These are phyloP conservation scores for Paramormyrops kingsleyae DNA, from an alignment of 2,113 vertebrate species.

Conservation along the genomic window DNA sequence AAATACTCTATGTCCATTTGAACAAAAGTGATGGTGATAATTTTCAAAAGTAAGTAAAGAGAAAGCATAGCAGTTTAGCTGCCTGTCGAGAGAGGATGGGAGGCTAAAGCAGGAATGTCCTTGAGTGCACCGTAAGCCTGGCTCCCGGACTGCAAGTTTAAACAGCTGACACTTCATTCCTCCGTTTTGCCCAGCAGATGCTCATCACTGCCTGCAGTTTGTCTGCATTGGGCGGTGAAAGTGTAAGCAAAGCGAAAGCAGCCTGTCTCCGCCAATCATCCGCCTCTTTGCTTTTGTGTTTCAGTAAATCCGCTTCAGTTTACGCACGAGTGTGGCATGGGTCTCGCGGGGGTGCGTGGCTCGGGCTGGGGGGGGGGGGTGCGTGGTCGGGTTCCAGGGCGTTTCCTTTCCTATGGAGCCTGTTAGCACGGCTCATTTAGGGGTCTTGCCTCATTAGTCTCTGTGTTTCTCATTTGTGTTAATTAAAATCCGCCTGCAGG, in stretches of 20 bases:
- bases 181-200: background rate
- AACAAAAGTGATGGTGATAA: background rate
- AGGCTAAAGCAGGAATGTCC: background rate
- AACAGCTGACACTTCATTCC: background rate
- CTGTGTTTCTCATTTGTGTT: conserved; percentile 19
- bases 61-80: background rate
- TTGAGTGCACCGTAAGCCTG: background rate
- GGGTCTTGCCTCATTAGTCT: conserved; percentile 13
- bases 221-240: background rate
- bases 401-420: conserved; percentile 29
- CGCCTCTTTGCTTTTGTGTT: background rate
- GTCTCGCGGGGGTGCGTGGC: background rate
- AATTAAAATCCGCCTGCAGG: conserved; percentile 14
- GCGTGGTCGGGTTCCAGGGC: conserved; percentile 11
- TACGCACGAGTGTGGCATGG: background rate
- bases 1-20: background rate
- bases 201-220: background rate
- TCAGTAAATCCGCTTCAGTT: conserved; percentile 21
- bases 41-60: background rate
- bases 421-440: conserved; percentile 14
- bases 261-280: background rate
- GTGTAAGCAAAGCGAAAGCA: background rate
- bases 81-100: background rate
- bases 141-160: background rate
- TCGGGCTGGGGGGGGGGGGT: background rate